Base-by-base conservation (phyloP, 2,888 invertebrate species). In the Hedychridium roseum region DNA sequence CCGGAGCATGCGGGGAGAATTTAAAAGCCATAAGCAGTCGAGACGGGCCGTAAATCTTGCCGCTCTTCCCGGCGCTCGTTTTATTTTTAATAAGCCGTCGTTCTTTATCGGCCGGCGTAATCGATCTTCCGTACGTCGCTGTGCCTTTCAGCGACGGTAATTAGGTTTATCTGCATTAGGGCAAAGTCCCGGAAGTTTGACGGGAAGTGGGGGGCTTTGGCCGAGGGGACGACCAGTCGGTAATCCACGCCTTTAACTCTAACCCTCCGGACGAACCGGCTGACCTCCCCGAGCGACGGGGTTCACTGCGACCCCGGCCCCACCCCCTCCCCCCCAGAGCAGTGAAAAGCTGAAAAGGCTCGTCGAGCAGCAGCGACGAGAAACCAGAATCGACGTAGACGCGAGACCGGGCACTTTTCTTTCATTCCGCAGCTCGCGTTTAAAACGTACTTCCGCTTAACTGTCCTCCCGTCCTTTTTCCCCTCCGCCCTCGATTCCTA, bases 331-430 rank as follows among this genome's bases (percentile, higher is more conserved):
- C 43, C 48, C 44, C 56, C 50, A 43, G 40, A 44, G 50, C 57
- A 53, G 21, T 44, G 50, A 47, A 57, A 56, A 44, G 56, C 35
- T 50, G 56, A 50, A 49, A 56, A 51, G 56, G 46, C 43, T 55
- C 48, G 48, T 46, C 41, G 38, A 46, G 40, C 37, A 17, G 16
- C 21, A 46, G 56, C 40, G n/a, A 49, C 49, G 46, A 46, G 46
- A 57, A 49, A 38, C 36, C 47, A 35, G 57, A 57, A 57, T 57
- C 53, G 57, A 50, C 57, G 39, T 43, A 26, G 51, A 45, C 44
- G 28, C 44, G 36, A 43, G 48, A 43, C 57, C n/a, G 43, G 41
- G 48, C 17, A 49, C 43, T 41, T 38, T 41, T 45, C 34, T 41
- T 23, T 40, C 28, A 38, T 43, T 28, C 47, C 32, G 12, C 41